A percentile compares a stretch with the other conserved stretches of the same genome.
phyloP scores from a whole-genome alignment of 2,797 vertebrate species.

The Sylvilagus floridanus region DNA sequence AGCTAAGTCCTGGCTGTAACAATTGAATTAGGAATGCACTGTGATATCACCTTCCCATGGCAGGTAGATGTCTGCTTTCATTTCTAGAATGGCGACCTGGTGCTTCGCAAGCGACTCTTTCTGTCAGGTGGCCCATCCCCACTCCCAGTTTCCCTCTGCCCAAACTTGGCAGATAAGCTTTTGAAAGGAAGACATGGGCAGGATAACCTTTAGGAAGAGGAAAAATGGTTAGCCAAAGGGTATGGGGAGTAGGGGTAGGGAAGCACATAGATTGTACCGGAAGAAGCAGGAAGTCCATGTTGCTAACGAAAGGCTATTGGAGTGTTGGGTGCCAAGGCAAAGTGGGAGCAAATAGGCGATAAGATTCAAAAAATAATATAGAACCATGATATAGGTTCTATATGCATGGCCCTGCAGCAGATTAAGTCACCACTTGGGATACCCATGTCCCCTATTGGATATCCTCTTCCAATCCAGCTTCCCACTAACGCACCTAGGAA shows the following conservation, averaged over 20 bases:
- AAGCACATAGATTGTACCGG: not conserved
- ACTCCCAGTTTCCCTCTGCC: not conserved
- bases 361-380: not conserved
- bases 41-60: not conserved
- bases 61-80: not conserved
- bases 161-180: not conserved
- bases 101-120: not conserved
- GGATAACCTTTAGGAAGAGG: not conserved
- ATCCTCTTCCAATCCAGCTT: too few relatives aligned
- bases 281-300: not conserved
- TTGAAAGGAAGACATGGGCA: not conserved
- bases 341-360: accelerated
- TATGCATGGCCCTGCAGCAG: too few relatives aligned
- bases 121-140: not conserved
- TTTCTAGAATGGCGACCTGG: not conserved
- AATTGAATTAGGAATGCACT: not conserved
- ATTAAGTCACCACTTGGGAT: too few relatives aligned
- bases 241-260: too few relatives aligned
- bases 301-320: not conserved
- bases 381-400: not conserved
- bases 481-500: too few relatives aligned
- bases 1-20: not conserved
- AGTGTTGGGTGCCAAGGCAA: too few relatives aligned
- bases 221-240: not conserved
- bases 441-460: too few relatives aligned